phyloP scores from a whole-genome alignment of 2,797 vertebrate species.

The Psittacula derbiana region DNA sequence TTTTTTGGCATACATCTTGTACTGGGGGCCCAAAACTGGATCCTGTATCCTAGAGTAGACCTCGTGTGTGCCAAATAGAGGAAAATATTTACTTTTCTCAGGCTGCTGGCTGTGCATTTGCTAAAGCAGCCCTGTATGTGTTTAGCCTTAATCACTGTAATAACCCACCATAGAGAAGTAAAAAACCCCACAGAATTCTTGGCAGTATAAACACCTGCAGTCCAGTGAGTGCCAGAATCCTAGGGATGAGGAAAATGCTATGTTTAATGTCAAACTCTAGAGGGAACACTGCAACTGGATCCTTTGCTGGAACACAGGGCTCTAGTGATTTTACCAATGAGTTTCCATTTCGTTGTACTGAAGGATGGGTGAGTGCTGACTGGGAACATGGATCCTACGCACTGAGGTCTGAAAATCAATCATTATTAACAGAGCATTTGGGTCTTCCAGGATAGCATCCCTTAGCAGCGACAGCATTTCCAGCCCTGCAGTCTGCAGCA shows the following conservation, averaged over 20 bases:
- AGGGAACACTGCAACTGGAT: background rate
- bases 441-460: background rate
- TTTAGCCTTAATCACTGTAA: constrained; percentile 14
- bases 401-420: background rate
- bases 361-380: background rate
- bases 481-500: background rate
- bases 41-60: background rate
- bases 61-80: background rate
- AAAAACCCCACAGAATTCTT: background rate
- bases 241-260: background rate
- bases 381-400: background rate
- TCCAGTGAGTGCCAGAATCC: constrained; percentile 5
- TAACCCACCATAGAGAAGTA: background rate
- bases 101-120: background rate
- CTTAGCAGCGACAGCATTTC: background rate
- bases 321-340: background rate
- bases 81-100: background rate
- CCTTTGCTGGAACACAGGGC: background rate
- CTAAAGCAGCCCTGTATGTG: background rate
- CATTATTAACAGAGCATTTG: background rate
- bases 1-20: background rate
- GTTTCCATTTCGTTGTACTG: background rate
- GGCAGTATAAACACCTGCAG: constrained; percentile 4
- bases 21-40: background rate
- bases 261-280: background rate